Evolutionary conservation across 2,113 vertebrate species (phyloP), one percentile per base, ranked within the genome.

Genomic region (Crotalus horridus): DNA sequence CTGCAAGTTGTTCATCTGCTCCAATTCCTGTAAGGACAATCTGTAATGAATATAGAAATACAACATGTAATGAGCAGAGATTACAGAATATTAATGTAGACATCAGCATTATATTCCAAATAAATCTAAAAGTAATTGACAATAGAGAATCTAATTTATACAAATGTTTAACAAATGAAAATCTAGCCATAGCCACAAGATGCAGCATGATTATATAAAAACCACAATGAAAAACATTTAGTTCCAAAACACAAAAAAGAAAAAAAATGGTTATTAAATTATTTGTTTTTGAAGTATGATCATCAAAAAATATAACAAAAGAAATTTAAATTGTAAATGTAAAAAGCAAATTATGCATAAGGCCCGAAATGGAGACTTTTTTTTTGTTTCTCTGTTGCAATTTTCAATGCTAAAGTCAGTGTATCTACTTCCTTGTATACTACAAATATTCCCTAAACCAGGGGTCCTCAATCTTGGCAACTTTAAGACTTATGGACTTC

Each of bases 1-100:
- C 99, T 0, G 98, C 99, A 23, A 99, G 98, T 95, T 99, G 99
- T 94, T 99, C 99, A 69, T 99, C 99, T 10, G 99, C 99, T 89
- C 99, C 99, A 1, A 99, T 98, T 64, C 99, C 99, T 0, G 98
- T 99, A 92, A 99, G 96, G 94, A 99, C 96, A 4, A 99, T 98
- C 99, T 99, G 93, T 0, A 54, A 43, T 88, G 69, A 0, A 81
- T 81, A 81, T 21, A 43, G 33, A 92, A 99, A 96, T 94, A 99
- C 96, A 4, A 99, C 98, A 99, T 99, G 93, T 0, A 56, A 43
- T 88, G 74, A 91, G 6, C 91, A 89, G 53, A 56, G 29, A 54
- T 88, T 55, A 33, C 12, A n/a, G 69, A 39, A 39, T 74, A 74
- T 15, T 39, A 74, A 74, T 13, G 33, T 5, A 74, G n/a, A 33